These are phyloP conservation scores for Cygnus olor DNA, from an alignment of 2,797 vertebrate genomes.

Conservation along the genomic window DNA sequence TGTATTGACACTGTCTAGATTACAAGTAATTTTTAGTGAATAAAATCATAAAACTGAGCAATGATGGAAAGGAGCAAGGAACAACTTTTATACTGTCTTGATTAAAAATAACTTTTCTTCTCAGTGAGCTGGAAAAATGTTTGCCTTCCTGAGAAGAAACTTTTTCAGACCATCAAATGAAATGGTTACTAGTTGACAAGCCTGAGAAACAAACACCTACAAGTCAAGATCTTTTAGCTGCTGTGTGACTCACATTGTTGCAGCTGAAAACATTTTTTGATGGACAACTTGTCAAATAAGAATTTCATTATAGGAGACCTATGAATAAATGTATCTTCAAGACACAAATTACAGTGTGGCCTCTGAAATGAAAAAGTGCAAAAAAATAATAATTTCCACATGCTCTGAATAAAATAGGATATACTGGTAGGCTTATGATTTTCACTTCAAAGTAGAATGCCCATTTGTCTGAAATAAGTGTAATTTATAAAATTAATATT, in stretches of 20 bases:
- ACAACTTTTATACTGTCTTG: neutral
- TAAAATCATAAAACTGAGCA: neutral
- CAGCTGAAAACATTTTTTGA: neutral
- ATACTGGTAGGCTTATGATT: neutral
- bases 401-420: neutral
- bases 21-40: slow-evolving; percentile 16
- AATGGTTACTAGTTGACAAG: neutral
- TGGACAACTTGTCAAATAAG: neutral
- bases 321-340: neutral
- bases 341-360: neutral
- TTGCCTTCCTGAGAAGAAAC: neutral
- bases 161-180: neutral
- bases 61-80: neutral
- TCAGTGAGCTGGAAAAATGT: neutral
- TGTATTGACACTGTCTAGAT: neutral
- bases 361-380: neutral
- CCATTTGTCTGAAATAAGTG: neutral
- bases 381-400: neutral
- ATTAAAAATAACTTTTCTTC: neutral
- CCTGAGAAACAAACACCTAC: neutral
- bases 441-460: neutral
- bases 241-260: neutral
- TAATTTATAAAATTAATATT: neutral
- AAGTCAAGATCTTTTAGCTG: neutral
- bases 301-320: neutral